Percentiles rank a stretch among this genome's conserved stretches.
phyloP scores from a whole-genome alignment of 2,888 invertebrate species.

The Drosophila ezoana region DNA sequence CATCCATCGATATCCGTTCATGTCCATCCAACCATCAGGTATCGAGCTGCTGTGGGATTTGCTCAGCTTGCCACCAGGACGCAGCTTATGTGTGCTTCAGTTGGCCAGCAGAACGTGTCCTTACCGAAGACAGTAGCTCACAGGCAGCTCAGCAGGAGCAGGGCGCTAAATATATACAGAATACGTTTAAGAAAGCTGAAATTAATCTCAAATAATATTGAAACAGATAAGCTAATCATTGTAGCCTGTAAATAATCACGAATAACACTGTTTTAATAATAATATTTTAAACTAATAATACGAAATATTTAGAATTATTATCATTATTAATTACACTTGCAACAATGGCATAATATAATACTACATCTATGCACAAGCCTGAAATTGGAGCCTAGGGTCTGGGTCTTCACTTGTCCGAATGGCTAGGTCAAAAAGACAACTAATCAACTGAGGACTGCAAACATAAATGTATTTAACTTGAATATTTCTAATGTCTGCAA shows the following conservation, averaged over 20 bases:
- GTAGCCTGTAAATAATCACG: not conserved
- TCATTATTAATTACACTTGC: no score
- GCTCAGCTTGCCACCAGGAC: conserved; percentile 53
- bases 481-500: no score
- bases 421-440: no score
- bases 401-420: no score
- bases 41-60: conserved; percentile 75
- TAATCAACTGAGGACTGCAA: no score
- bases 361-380: no score
- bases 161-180: conserved; percentile 14
- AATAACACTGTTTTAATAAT: not conserved
- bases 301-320: no score
- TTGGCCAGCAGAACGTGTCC: conserved; percentile 54
- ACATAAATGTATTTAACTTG: no score
- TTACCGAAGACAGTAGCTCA: conserved; percentile 48
- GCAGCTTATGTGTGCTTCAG: conserved; percentile 61
- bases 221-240: not conserved
- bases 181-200: conserved; percentile 27
- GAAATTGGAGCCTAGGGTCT: no score
- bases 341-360: no score
- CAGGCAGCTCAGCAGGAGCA: conserved; percentile 12
- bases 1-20: conserved; percentile 45
- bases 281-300: not conserved
- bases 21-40: conserved; percentile 70
- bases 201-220: conserved; percentile 9